A percentile compares a stretch with the other conserved stretches of the same genome.
Conservation (phyloP, 2,113 vertebrate genomes). For the Tichodroma muraria region DNA sequence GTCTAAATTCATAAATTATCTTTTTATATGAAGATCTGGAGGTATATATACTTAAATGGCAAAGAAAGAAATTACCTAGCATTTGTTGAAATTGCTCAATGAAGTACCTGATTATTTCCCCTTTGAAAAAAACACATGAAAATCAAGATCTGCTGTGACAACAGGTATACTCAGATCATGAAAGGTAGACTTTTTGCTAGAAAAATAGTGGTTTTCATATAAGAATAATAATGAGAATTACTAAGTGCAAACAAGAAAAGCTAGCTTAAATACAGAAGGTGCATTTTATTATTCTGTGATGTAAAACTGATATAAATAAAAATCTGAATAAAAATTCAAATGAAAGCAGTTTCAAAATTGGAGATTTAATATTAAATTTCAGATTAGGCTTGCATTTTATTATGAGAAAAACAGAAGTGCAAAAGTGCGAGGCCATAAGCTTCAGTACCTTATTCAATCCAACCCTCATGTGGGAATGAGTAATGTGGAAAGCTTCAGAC, state of each 20-base stretch:
- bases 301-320: neutral
- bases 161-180: neutral
- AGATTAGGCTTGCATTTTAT: neutral
- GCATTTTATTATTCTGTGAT: neutral
- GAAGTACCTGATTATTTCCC: neutral
- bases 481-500: constrained; percentile 28
- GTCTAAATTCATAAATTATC: neutral
- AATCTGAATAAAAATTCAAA: neutral
- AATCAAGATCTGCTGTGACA: neutral
- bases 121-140: neutral
- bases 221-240: neutral
- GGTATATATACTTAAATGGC: neutral
- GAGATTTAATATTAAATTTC: neutral
- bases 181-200: neutral
- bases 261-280: neutral
- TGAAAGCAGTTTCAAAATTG: neutral
- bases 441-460: neutral
- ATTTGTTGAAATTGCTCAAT: neutral
- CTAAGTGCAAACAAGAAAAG: neutral
- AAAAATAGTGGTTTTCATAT: neutral
- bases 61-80: neutral
- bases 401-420: neutral
- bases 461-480: neutral
- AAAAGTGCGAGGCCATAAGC: neutral
- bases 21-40: neutral